Base-by-base conservation (phyloP, 2,113 vertebrate genomes). In the Ornithorhynchus anatinus region DNA sequence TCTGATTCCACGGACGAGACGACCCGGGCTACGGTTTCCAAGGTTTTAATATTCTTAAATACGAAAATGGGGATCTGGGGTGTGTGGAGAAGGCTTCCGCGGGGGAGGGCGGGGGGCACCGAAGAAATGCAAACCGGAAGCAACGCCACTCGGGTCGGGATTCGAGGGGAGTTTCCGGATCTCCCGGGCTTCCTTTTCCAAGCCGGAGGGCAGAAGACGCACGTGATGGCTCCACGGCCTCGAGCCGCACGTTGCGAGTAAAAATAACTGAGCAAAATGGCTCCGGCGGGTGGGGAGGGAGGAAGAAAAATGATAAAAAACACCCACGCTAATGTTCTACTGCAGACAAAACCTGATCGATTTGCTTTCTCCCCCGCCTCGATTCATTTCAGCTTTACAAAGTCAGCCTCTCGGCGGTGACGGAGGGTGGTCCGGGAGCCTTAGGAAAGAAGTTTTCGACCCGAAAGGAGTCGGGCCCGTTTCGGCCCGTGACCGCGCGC, bases 231-330 rank as follows among this genome's bases (percentile, higher is more conserved):
- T 85, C 17, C 71, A 81, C 85, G 80, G 84, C 82, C 73, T 82
- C 47, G 63, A 27, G 74, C 80, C 85, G 63, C 83, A 88, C 68
- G 69, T 43, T 58, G 57, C 72, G 59, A 82, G 71, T 89, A 89
- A 84, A 84, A 91, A 91, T 89, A 91, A 91, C 72, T 89, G 89
- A 86, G 79, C 88, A 86, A 84, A 84, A 90, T 73, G 48, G 88
- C 82, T 85, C 74, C 79, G 82, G n/a, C n/a, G n/a, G n/a, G n/a
- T n/a, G n/a, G n/a, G n/a, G n/a, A n/a, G n/a, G n/a, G n/a, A n/a
- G n/a, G n/a, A n/a, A n/a, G n/a, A 50, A 50, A 50, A 50, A 16
- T 8, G 68, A 54, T 77, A 77, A 89, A 85, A 82, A 82, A 56
- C 57, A 66, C 60, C 74, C 83, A 27, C 44, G 33, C 47, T 56